Percentiles rank a stretch among this genome's conserved stretches.
These are phyloP conservation scores for Biston betularia DNA, from an alignment of 2,888 invertebrate genomes.

Conservation along the genomic window DNA sequence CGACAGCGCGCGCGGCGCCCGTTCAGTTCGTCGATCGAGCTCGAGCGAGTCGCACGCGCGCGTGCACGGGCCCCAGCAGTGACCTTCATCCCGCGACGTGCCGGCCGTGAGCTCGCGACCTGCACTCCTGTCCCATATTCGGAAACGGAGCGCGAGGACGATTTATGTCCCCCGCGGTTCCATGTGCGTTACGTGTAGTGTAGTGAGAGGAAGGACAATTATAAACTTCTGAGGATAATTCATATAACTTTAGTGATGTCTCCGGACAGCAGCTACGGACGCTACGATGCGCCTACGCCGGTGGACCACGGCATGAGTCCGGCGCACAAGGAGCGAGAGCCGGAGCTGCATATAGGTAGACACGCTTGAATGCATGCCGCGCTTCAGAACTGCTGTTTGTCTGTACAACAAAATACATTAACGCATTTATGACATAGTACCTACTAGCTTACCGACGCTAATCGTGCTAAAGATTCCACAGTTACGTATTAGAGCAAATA, in stretches of 20 bases:
- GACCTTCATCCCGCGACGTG: slow-evolving; percentile 82
- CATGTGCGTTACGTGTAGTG: slow-evolving; percentile 81
- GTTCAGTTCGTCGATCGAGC: slow-evolving; percentile 87
- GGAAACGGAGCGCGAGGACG: slow-evolving; percentile 66
- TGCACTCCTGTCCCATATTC: slow-evolving; percentile 79
- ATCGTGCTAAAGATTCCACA: neutral
- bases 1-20: slow-evolving; percentile 78
- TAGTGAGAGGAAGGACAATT: slow-evolving; percentile 73
- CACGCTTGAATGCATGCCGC: slow-evolving; percentile 27
- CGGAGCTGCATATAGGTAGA: slow-evolving; percentile 90
- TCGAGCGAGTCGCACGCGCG: slow-evolving; percentile 81
- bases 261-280: slow-evolving; percentile 88
- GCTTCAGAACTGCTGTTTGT: slow-evolving; percentile 1
- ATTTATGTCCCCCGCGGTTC: slow-evolving; percentile 62
- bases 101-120: slow-evolving; percentile 66
- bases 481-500: slow-evolving; percentile 4
- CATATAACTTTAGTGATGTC: slow-evolving; percentile 87
- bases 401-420: neutral
- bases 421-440: neutral
- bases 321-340: slow-evolving; percentile 85
- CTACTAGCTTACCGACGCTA: neutral
- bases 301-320: slow-evolving; percentile 80
- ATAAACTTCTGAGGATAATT: slow-evolving; percentile 63
- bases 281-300: slow-evolving; percentile 84
- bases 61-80: slow-evolving; percentile 71